Evolutionary conservation across 2,888 invertebrate species (phyloP), one percentile per base, ranked within the genome.

Genomic region (Tryphoninae sp.): DNA sequence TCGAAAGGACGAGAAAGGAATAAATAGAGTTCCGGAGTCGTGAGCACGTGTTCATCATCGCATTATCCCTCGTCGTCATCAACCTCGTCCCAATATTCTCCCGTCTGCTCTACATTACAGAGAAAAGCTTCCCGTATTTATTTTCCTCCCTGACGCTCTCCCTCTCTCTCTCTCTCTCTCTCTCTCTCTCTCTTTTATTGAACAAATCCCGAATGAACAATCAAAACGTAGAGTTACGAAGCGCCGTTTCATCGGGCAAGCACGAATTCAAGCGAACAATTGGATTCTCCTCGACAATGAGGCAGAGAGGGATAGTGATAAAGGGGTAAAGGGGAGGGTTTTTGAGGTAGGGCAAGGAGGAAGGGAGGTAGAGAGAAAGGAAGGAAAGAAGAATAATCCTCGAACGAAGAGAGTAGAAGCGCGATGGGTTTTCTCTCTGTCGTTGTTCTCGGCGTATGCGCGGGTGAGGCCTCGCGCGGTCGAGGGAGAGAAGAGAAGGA

Each of bases 241-340:
- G 42, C 42, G 16, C 51, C 61, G 77, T 74, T 78, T 78, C 81
- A 26, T 74, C 68, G 59, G 9, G 13, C 72, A 51, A 58, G 73
- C 69, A 77, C 77, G 73, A 73, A 74, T 77, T 73, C 42, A 45
- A 81, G 64, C 73, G 77, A 77, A 78, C 77, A 81, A 78, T 78
- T 68, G 77, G 58, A 69, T 69, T 69, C 55, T 64, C 68, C 26
- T 23, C 42, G 64, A 74, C 79, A 74, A 76, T 73, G 64, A 55
- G 59, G 62, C 16, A 19, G 61, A 16, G 45, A 62, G 73, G 62
- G 26, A 58, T 11, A 13, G 59, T 13, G 67, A 67, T 16, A 22
- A 13, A 16, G 42, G 68, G 26, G 51, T 4, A 19, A 67, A 6
- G 33, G 26, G 33, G 33, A 33, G 33, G 6, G 33, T 33, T 33